Evolutionary conservation across 2,797 vertebrate species (phyloP), one percentile per base, ranked within the genome.

Genomic region (Anabacerthia variegaticeps): DNA sequence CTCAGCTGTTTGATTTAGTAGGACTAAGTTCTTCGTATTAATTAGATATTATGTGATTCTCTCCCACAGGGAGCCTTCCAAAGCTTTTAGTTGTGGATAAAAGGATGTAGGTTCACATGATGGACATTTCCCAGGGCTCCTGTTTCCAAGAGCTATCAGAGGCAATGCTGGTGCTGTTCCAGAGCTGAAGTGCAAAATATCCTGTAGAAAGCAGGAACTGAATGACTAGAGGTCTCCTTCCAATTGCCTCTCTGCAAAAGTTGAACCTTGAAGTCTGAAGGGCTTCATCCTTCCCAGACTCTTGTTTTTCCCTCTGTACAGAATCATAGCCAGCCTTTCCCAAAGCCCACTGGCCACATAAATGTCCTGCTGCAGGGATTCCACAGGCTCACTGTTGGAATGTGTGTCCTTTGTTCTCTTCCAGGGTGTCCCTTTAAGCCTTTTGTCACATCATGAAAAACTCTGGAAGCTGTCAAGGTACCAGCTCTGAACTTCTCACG

Each of bases 391-490:
- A 7, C 58, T 34, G 68, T 44, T 81, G 9, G 22, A 75, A 7
- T 7, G 1, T 0, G 0, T 0, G 4, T 30, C 56, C 61, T 91
- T 18, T 22, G 15, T 4, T 48, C 37, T 89, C 84, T 49, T 23
- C 88, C 67, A 55, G 19, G 14, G 6, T 3, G 2, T 15, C 68
- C 51, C 63, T 72, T 44, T 14, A 14, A 41, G 46, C 26, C 15
- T 89, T 65, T 52, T 23, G 81, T 28, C 44, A 30, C 52, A 46
- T 26, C 46, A 24, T 3, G 1, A 61, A 48, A 78, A 65, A 1
- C 18, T 39, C 7, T 0, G 0, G 62, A 41, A 92, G 34, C 36
- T 32, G 3, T 9, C 0, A 0, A 85, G 37, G 49, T 37, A 59
- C 51, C 82, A 73, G 30, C 34, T 74, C 83, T 86, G 85, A 73